Evolutionary conservation across 2,797 vertebrate species (phyloP), one percentile per base, ranked within the genome.

Genomic region (Esox masquinongy): DNA sequence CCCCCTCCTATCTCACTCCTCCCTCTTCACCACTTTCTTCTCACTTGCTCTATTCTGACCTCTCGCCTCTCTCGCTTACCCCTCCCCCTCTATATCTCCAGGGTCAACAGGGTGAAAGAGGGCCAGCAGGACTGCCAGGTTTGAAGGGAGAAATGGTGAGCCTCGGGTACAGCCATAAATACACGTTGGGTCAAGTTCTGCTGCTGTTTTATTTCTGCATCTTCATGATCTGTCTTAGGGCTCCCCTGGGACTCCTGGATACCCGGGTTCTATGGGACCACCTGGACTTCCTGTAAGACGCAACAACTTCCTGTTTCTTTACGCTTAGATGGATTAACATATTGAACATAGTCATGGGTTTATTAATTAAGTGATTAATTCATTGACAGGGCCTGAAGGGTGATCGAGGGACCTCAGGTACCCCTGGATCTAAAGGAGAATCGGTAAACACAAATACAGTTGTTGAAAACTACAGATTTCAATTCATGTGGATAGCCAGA

Each of bases 21-120:
- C 36, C 24, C 15, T 29, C 19, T 22, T 24, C 29, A 34, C 56
- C 36, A 51, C 29, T 77, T 80, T 85, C 79, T 3, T 15, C 80
- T 26, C 79, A 39, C 36, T 39, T 8, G 7, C 36, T 39, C 4
- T 5, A 39, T 39, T 5, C 81, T 90, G 83, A 69, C 72, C 77
- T 24, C 70, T 43, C 71, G 11, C 2, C 53, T 77, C 73, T 75
- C 68, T 6, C 83, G 83, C 77, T 6, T 22, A 79, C 51, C 79
- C 82, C 89, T 82, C 70, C 73, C 14, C 3, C 59, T 76, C 71
- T 70, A 81, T 84, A 78, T 80, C 86, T 66, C 79, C 89, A 99
- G 98, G 97, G 98, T 88, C 95, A 96, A 74, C 95, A 95, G 83
- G 98, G 98, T 31, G 97, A 98, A 49, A 92, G 93, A 12, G 98